Evolutionary conservation across 37 sponge, comb jelly and placozoan genomes (phyloP), one percentile per base, ranked within the genome.

Genomic region (Petrosia ficiformis): DNA sequence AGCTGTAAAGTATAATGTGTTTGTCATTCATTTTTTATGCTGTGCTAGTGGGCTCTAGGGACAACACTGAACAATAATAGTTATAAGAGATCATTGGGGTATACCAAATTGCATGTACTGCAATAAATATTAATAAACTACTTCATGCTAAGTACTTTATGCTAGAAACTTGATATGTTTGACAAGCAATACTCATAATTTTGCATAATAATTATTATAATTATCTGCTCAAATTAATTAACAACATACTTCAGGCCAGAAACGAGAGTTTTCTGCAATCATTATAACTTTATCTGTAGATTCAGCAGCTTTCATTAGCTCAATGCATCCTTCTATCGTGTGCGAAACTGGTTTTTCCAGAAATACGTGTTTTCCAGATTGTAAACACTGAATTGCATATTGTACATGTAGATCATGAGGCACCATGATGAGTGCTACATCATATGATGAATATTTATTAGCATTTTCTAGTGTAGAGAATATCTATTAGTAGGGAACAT

Each of bases 281-380:
- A 84, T 84, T 34, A 84, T 61, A 35, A 84, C 86, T 1, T 26
- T 4, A 4, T 54, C 35, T 0, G 35, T 59, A 5, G 3, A 8
- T 37, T 84, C 26, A 22, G 79, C 86, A 6, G 57, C 79, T 37
- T 14, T 39, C 57, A 78, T 67, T 37, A 84, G 67, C 31, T 11
- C 42, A 6, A 16, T 21, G 48, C 86, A 84, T 1, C 61, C 44
- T 19, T 38, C 48, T 11, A 78, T 59, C 19, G 72, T 79, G 73
- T 67, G 52, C 6, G 86, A 74, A 67, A 86, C 5, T 2, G 86
- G 86, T 63, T 86, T 86, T 71, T 86, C 86, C 75, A 86, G 65
- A n/a, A 86, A 74, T 24, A 86, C 80, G 32, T 86, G 86, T 32
- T 74, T 73, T 56, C 80, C 80, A 11, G 80, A 75, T 58, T 25